phyloP scores from a whole-genome alignment of 1,140 invertebrate species.

The Rhopalosiphum maidis region DNA sequence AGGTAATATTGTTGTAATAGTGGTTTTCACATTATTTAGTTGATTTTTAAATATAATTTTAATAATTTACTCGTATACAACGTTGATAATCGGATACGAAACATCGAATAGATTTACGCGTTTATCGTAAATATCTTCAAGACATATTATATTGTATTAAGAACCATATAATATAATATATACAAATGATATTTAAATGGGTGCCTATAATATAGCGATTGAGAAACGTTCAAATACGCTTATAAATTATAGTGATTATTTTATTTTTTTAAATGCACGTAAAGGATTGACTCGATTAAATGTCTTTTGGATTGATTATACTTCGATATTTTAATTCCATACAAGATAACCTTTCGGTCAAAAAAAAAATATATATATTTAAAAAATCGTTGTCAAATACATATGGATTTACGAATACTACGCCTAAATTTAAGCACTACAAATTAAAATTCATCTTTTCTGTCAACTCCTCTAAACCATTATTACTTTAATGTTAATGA shows the following conservation, averaged over 20 bases:
- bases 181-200: conserved; percentile 9
- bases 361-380: not conserved
- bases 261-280: not conserved
- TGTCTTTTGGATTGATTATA: not conserved
- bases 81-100: not conserved
- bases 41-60: not conserved
- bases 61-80: conserved; percentile 8
- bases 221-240: not conserved
- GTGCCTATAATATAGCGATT: not conserved
- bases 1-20: conserved; percentile 17
- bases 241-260: not conserved
- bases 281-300: not conserved
- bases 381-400: not conserved
- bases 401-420: not conserved
- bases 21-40: not conserved
- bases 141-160: not conserved
- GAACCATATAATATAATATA: not conserved
- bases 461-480: not conserved
- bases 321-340: not conserved
- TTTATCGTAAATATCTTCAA: conserved; percentile 13
- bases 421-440: not conserved
- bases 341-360: not conserved
- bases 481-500: not conserved
- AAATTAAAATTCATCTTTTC: not conserved
- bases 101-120: not conserved